A percentile compares a stretch with the other conserved stretches of the same genome.
These are phyloP conservation scores for Muschampia staudingeri DNA, from an alignment of 2,888 invertebrate genomes.

Conservation along the genomic window DNA sequence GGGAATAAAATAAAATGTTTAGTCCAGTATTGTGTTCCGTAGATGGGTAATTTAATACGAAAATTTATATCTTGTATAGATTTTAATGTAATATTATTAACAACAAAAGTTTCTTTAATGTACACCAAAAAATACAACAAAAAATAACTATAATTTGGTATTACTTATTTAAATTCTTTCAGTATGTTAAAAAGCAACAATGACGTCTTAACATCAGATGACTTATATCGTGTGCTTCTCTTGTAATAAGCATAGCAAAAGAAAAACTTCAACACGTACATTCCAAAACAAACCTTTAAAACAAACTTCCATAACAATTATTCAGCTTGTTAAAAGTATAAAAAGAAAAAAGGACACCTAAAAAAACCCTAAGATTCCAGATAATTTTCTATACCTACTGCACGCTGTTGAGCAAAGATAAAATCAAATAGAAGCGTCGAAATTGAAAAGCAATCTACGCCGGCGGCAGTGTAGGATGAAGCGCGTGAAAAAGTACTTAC, in stretches of 20 bases:
- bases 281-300: neutral
- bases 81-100: no score
- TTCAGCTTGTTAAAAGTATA: neutral
- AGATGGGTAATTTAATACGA: no score
- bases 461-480: conserved; percentile 8
- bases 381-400: neutral
- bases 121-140: neutral
- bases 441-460: conserved; percentile 42
- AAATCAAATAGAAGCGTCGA: conserved; percentile 18
- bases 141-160: neutral
- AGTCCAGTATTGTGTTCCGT: no score
- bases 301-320: neutral
- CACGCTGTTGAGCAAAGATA: conserved; percentile 12
- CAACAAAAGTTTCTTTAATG: no score
- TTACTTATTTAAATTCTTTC: no score
- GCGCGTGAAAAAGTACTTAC: conserved; percentile 30
- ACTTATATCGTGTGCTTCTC: no score
- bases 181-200: no score
- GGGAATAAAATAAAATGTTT: neutral
- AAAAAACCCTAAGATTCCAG: neutral
- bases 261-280: neutral
- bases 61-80: no score
- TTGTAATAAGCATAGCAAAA: neutral
- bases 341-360: neutral
- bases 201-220: no score